Base-by-base conservation (phyloP, 2,888 invertebrate species). In the Tetranychus truncatus region DNA sequence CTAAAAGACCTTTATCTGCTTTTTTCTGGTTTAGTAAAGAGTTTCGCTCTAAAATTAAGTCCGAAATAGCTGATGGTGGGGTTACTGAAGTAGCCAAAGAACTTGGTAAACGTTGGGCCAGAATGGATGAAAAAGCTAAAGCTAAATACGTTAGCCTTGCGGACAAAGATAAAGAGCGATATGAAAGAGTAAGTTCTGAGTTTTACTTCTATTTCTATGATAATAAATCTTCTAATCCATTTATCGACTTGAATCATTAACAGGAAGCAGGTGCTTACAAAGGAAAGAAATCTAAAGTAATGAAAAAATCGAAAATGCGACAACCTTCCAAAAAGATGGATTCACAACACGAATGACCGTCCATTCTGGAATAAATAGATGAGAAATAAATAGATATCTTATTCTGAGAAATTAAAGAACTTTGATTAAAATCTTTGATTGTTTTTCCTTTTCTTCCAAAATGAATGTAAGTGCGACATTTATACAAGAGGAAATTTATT, bases 21-120 rank as follows among this genome's bases (percentile, higher is more conserved):
- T 99, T 97, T 88, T 97, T 97, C 87, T 92, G 95, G 90, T 97
- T 96, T 87, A 96, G 95, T 83, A 92, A 93, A 83, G 96, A 96
- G 82, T 95, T 95, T 83, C 89, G 97, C 81, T 89, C 91, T 67
- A 93, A 92, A 82, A 93, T 99, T 78, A 93, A 95, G 85, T 89
- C 88, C 76, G 87, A 87, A 77, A 91, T 95, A 84, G 95, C 96
- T 0, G 92, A 92, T 83, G 93, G 89, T 83, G 91, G 92, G 73
- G 95, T 96, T 81, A 95, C 95, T 21, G 95, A 95, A 81, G 91
- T 95, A 81, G 95, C 95, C 81, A 95, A 95, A 86, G 94, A 94
- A 84, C 86, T 96, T 79, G 95, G 95, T 76, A 88, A 91, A 82
- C 88, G 91, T 82, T 96, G 95, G 95, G 91, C 92, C 71, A 91